Conservation (phyloP, 2,797 vertebrate genomes). For the Emydoidea blandingii region DNA sequence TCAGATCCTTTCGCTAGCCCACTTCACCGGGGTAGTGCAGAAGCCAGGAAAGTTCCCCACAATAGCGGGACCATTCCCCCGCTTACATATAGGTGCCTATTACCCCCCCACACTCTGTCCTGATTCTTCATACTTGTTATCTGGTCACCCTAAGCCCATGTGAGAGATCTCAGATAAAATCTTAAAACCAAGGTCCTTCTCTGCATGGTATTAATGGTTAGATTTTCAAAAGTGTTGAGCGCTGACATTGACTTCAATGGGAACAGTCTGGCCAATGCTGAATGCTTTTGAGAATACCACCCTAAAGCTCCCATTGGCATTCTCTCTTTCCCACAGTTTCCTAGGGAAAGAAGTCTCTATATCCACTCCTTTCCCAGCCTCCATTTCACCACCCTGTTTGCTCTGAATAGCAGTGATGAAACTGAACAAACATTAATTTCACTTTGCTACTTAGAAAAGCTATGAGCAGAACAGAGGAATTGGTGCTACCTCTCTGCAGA, state of each 20-base stretch:
- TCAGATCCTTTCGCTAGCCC: no score
- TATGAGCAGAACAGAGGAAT: neutral
- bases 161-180: neutral
- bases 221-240: neutral
- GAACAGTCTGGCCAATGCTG: rapidly evolving
- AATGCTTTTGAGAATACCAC: rapidly evolving
- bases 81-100: no score
- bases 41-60: no score
- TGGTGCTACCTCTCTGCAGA: neutral
- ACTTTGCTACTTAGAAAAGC: neutral
- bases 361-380: neutral
- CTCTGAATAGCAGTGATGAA: neutral
- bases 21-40: no score
- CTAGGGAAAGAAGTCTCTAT: neutral
- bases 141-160: neutral
- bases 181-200: neutral
- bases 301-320: rapidly evolving
- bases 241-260: neutral
- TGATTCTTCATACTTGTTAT: no score
- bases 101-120: no score
- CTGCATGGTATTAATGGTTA: neutral
- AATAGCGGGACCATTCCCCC: no score
- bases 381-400: neutral
- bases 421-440: neutral
- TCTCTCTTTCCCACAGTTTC: neutral